Percentiles rank a stretch among this genome's conserved stretches.
Evolutionary conservation across 1,140 invertebrate genomes (phyloP).

Genomic region (Asobara japonica): DNA sequence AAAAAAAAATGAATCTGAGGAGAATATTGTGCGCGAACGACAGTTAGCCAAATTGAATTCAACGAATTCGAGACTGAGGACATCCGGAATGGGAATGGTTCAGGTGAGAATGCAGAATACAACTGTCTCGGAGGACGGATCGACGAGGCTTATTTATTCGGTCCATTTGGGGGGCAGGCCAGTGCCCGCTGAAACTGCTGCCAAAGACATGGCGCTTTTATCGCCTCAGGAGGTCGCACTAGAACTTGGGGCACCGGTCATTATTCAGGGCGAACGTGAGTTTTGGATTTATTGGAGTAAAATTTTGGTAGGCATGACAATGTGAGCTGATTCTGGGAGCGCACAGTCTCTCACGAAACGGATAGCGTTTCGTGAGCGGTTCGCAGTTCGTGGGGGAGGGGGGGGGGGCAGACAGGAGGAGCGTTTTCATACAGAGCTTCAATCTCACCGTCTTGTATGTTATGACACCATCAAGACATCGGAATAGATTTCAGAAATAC

Average conservation of each 20-base stretch:
- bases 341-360: too few relatives aligned
- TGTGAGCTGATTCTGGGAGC: too few relatives aligned
- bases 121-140: slow-evolving; percentile 46
- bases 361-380: too few relatives aligned
- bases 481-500: too few relatives aligned
- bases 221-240: slow-evolving; percentile 77
- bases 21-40: background rate
- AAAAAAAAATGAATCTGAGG: slow-evolving; percentile 1
- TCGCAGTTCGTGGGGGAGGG: too few relatives aligned
- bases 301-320: too few relatives aligned
- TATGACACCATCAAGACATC: too few relatives aligned
- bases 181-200: slow-evolving; percentile 79
- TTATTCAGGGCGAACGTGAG: slow-evolving; percentile 86
- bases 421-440: too few relatives aligned
- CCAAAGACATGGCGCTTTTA: slow-evolving; percentile 81
- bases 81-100: slow-evolving; percentile 46
- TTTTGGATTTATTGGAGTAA: slow-evolving; percentile 28
- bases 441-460: too few relatives aligned
- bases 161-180: slow-evolving; percentile 80
- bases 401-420: too few relatives aligned
- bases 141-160: slow-evolving; percentile 74
- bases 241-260: slow-evolving; percentile 79
- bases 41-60: slow-evolving; percentile 19
- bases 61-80: slow-evolving; percentile 38
- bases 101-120: slow-evolving; percentile 64